A percentile compares a stretch with the other conserved stretches of the same genome.
Evolutionary conservation across 2,113 vertebrate genomes (phyloP).

Genomic region (Haemorhous mexicanus): DNA sequence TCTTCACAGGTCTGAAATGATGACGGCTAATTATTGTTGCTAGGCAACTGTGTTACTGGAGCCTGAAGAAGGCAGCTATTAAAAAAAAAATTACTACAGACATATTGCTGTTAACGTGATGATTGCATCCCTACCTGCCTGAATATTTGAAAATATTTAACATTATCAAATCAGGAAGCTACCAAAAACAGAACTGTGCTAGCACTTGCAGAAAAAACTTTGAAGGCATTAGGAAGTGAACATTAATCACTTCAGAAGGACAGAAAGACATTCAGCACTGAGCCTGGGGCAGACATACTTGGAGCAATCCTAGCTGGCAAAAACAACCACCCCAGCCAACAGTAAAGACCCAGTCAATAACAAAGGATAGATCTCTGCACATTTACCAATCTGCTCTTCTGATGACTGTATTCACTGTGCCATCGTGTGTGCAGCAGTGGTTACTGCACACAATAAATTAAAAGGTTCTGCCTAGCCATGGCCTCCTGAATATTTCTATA

Average conservation of each 20-base stretch:
- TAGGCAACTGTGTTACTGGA: background rate
- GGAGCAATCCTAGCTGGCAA: background rate
- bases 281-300: background rate
- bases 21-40: background rate
- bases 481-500: background rate
- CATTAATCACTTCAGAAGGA: background rate
- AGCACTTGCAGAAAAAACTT: background rate
- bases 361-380: background rate
- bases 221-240: background rate
- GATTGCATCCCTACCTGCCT: background rate
- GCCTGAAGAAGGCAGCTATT: background rate
- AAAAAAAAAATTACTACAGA: background rate
- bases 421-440: constrained; percentile 37
- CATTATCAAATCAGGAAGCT: background rate
- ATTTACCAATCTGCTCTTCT: background rate
- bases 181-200: background rate
- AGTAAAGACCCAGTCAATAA: background rate
- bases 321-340: background rate
- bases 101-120: background rate
- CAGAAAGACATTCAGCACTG: background rate
- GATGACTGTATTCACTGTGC: background rate
- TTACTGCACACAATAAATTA: background rate
- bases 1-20: background rate
- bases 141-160: background rate
- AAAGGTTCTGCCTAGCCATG: background rate